Percentiles rank a stretch among this genome's conserved stretches.
phyloP scores from a whole-genome alignment of 53 echinoderm and acorn worm species.

The Arbacia lixula region DNA sequence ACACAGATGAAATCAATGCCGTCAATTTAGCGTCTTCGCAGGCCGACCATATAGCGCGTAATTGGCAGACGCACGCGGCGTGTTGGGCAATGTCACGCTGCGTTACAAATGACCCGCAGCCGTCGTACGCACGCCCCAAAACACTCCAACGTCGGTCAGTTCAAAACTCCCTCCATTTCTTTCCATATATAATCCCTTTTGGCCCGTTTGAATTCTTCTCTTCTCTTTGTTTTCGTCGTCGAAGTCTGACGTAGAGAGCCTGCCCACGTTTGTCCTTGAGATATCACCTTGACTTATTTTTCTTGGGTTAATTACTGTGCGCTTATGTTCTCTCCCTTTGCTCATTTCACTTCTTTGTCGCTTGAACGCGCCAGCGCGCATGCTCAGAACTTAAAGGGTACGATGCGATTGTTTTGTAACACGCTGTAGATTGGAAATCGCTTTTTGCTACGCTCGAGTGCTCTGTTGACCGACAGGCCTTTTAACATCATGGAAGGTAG shows the following conservation, averaged over 20 bases:
- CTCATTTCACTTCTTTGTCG: too few relatives aligned
- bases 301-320: conserved; percentile 6
- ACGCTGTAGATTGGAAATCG: too few relatives aligned
- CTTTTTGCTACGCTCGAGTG: too few relatives aligned
- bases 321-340: too few relatives aligned
- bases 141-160: not conserved
- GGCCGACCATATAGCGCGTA: not conserved
- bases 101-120: conserved; percentile 27
- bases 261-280: not conserved
- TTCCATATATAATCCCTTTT: not conserved
- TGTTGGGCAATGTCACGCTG: conserved; percentile 34
- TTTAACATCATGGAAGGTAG: too few relatives aligned
- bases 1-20: too few relatives aligned
- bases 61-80: conserved; percentile 52
- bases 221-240: conserved; percentile 12
- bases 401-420: too few relatives aligned
- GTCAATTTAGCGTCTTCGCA: not conserved
- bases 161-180: conserved; percentile 2
- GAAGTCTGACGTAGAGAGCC: not conserved
- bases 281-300: conserved; percentile 41
- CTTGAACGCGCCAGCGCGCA: too few relatives aligned
- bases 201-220: not conserved
- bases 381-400: too few relatives aligned
- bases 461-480: too few relatives aligned
- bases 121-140: not conserved